Base-by-base conservation (phyloP, 1,140 invertebrate species). In the Streblospio benedicti region DNA sequence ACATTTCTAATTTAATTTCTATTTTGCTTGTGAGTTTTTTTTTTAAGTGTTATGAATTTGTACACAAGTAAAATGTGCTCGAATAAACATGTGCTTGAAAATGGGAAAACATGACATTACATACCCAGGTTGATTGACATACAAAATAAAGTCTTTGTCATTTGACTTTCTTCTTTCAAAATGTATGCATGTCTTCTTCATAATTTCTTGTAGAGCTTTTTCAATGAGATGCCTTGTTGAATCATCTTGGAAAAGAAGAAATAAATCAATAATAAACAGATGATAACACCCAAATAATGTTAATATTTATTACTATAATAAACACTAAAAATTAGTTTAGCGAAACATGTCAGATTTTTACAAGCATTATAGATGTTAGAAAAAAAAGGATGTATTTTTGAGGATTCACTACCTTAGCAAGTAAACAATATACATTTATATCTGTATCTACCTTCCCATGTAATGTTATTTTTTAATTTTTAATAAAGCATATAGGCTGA, bases 71-170 rank as follows among this genome's bases (percentile, higher is more conserved):
- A 28, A 57, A n/a, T n/a, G n/a, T n/a, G n/a, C n/a, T n/a, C n/a
- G n/a, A n/a, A n/a, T n/a, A n/a, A n/a, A 23, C 16, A 49, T 4
- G 14, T 20, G 9, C 27, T 25, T 27, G 33, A 18, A 51, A 25
- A 30, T 33, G 52, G 3, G 52, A n/a, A 30, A 38, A 53, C 6
- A 31, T 5, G 50, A 18, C 55, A 20, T 3, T 6, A 45, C 68
- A 52, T 61, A 73, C 72, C 72, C 72, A 14, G 71, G 69, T 54
- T 74, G 70, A 47, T 67, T 69, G 23, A 71, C 71, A 58, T 66
- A 72, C n/a, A 64, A 45, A 9, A 74, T 57, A 43, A 67, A 70
- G 44, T 74, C 63, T 23, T 52, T 45, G 52, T 71, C 65, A 35
- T 63, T 65, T 9, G 53, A 31, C 43, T 60, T 67, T 33, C 59